Evolutionary conservation across 2,888 invertebrate genomes (phyloP).

Genomic region (Hoplodrina blanda): DNA sequence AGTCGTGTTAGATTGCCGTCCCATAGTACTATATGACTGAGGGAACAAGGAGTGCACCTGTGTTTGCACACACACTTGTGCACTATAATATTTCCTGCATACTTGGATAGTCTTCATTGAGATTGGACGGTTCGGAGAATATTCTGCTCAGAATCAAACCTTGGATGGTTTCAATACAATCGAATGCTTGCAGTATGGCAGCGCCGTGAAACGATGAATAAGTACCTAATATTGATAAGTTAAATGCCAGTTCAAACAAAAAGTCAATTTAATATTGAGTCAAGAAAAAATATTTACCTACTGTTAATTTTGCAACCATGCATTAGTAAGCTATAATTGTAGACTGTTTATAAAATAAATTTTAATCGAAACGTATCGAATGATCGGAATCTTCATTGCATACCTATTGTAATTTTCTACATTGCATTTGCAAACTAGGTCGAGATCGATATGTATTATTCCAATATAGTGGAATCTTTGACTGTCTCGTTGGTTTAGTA

Average conservation of each 20-base stretch:
- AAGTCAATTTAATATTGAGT: not conserved
- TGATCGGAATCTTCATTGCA: not conserved
- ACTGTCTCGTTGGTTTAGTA: not conserved
- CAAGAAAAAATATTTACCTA: not conserved
- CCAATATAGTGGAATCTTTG: not conserved
- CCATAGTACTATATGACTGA: no score
- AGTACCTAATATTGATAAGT: not conserved
- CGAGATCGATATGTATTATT: no score
- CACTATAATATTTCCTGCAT: no score
- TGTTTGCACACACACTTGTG: no score
- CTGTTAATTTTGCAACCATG: conserved; percentile 29
- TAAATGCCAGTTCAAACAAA: conserved; percentile 4
- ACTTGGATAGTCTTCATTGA: no score
- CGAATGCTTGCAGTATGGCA: no score
- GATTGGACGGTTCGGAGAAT: no score
- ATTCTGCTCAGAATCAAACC: no score
- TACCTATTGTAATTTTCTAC: not conserved
- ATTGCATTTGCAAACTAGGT: conserved; percentile 4
- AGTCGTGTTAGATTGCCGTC: no score
- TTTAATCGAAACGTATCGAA: not conserved
- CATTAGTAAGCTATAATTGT: conserved; percentile 7
- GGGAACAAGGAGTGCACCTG: no score
- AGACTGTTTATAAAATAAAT: conserved; percentile 12
- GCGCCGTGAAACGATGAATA: no score
- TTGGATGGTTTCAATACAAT: no score